Percentiles rank a stretch among this genome's conserved stretches.
These are phyloP conservation scores for Scaptomyza pallida DNA, from an alignment of 1,140 invertebrate species.

Conservation along the genomic window DNA sequence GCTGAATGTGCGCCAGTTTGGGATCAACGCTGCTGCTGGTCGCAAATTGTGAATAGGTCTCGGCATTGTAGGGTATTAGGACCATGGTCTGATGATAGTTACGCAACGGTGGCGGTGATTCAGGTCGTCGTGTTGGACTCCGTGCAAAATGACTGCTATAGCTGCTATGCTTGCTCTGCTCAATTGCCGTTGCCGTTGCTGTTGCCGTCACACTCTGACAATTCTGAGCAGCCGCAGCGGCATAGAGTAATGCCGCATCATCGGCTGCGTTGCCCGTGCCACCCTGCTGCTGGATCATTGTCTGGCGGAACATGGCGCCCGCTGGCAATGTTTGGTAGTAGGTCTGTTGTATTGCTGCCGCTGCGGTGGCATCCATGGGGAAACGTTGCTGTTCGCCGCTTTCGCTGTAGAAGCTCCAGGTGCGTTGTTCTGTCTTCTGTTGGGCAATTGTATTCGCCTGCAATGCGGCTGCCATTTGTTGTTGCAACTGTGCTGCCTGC, in stretches of 20 bases:
- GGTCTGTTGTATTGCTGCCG: slow-evolving; percentile 79
- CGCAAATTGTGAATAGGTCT: slow-evolving; percentile 83
- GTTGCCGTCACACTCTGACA: slow-evolving; percentile 74
- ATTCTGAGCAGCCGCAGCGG: slow-evolving; percentile 77
- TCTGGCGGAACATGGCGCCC: slow-evolving; percentile 82
- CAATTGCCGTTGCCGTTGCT: slow-evolving; percentile 60
- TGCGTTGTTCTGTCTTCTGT: slow-evolving; percentile 79
- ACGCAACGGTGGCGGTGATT: slow-evolving; percentile 87
- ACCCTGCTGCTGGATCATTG: slow-evolving; percentile 77
- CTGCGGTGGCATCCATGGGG: slow-evolving; percentile 64
- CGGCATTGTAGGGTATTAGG: slow-evolving; percentile 89
- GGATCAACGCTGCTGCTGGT: slow-evolving; percentile 75
- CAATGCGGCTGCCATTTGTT: slow-evolving; percentile 56
- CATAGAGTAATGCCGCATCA: slow-evolving; percentile 74
- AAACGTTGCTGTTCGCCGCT: slow-evolving; percentile 74
- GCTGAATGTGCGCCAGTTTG: slow-evolving; percentile 75
- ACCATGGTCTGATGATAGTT: slow-evolving; percentile 89
- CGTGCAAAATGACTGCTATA: slow-evolving; percentile 79
- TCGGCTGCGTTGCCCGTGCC: slow-evolving; percentile 37
- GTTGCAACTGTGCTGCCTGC: slow-evolving; percentile 66
- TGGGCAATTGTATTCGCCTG: slow-evolving; percentile 63
- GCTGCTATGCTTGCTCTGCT: slow-evolving; percentile 81
- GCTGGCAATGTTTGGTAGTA: slow-evolving; percentile 85
- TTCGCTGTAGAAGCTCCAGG: slow-evolving; percentile 81
- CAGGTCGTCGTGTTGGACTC: slow-evolving; percentile 85